These are phyloP conservation scores for Calvadosia cruxmelitensis DNA, from an alignment of 30 jellyfish, hydroid and myxozoan species.

Conservation along the genomic window DNA sequence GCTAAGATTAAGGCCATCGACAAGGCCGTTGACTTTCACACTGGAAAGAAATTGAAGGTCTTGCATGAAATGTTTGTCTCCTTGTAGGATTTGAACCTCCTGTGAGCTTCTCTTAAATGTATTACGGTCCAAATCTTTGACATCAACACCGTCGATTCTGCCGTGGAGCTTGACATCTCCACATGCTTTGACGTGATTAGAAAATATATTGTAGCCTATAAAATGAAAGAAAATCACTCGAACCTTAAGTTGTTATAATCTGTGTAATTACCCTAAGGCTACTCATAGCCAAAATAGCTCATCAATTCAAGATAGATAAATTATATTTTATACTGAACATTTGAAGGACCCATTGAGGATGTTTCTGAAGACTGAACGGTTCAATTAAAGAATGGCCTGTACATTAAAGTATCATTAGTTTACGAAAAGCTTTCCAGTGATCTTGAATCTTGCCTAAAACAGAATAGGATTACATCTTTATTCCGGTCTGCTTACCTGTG, in stretches of 20 bases:
- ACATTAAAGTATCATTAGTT: too few species aligned
- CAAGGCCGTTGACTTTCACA: conserved; percentile 4
- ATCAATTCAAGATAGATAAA: neutral
- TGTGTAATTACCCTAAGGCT: neutral
- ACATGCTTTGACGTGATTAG: conserved; percentile 2
- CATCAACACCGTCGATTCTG: conserved; percentile 37
- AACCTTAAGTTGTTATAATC: neutral
- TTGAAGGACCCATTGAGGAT: too few species aligned
- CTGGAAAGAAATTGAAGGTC: conserved; percentile 5
- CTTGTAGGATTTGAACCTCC: conserved; percentile 29
- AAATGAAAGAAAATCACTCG: neutral
- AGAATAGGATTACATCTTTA: too few species aligned
- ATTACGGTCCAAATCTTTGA: conserved; percentile 2
- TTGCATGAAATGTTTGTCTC: conserved; percentile 6
- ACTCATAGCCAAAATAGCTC: neutral
- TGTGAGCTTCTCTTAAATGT: neutral
- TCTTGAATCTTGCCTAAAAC: too few species aligned
- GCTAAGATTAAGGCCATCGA: neutral
- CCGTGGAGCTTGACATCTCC: conserved; percentile 14
- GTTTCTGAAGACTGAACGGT: too few species aligned
- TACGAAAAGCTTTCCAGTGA: too few species aligned
- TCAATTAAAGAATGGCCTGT: too few species aligned
- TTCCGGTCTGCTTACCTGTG: conserved; percentile 23
- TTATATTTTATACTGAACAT: too few species aligned
- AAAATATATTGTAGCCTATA: neutral